Evolutionary conservation across 2,113 vertebrate genomes (phyloP).

Genomic region (Pleuronectes platessa): DNA sequence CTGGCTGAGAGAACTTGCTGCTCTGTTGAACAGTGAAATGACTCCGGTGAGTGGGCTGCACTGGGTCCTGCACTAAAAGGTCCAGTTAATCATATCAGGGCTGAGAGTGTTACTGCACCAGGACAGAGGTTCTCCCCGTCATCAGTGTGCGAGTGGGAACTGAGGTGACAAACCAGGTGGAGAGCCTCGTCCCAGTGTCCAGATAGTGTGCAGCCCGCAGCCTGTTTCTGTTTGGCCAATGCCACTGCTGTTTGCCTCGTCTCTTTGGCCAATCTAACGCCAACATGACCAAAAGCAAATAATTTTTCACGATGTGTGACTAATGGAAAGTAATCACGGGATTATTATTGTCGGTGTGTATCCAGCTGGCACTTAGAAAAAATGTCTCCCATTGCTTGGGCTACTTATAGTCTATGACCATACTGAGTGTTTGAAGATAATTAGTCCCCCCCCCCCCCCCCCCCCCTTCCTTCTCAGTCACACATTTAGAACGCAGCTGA

Average conservation of each 20-base stretch:
- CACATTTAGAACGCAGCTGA: conserved; percentile 10
- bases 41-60: conserved; percentile 58
- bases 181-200: conserved; percentile 2
- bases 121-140: conserved; percentile 40
- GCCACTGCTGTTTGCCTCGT: conserved; percentile 31
- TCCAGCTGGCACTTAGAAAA: conserved; percentile 32
- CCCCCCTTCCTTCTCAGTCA: conserved; percentile 12
- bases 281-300: conserved; percentile 37
- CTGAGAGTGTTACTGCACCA: conserved; percentile 39
- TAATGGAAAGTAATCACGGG: conserved; percentile 62
- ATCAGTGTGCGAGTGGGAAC: conserved; percentile 48
- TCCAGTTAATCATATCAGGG: conserved; percentile 71
- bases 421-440: conserved; percentile 44
- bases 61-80: conserved; percentile 59
- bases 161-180: conserved; percentile 49
- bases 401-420: conserved; percentile 57
- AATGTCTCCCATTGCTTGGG: conserved; percentile 44
- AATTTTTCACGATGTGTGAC: conserved; percentile 44
- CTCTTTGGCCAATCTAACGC: background rate
- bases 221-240: conserved; percentile 22
- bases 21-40: conserved; percentile 84
- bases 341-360: conserved; percentile 38
- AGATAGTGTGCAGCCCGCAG: conserved; percentile 1
- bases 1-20: conserved; percentile 66
- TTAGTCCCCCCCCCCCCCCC: conserved; percentile 6